A percentile compares a stretch with the other conserved stretches of the same genome.
Conservation (phyloP, 1,140 invertebrate species). For the Leptestheria dahalacensis region DNA sequence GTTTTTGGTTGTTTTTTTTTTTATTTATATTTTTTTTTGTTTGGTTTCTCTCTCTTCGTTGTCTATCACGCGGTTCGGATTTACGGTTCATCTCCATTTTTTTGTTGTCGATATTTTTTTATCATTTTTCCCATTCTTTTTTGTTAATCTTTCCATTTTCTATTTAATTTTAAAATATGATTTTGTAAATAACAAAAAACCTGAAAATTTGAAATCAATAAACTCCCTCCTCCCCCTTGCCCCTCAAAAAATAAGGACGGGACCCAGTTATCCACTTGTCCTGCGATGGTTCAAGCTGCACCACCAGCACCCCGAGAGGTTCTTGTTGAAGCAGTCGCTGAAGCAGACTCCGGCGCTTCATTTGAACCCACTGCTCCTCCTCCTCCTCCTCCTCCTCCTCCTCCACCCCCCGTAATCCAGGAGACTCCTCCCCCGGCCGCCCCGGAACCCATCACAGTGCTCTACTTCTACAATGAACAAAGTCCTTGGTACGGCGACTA, state of each 20-base stretch:
- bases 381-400: no score
- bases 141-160: not conserved
- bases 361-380: no score
- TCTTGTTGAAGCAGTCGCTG: not conserved
- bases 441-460: not conserved
- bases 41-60: conserved; percentile 4
- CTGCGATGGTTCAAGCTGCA: not conserved
- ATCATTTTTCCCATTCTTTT: no score
- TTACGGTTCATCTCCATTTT: no score
- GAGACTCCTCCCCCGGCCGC: no score
- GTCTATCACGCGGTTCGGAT: no score
- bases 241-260: not conserved
- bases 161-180: not conserved
- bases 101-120: no score
- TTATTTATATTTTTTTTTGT: not conserved
- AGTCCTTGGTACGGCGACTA: not conserved
- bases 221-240: not conserved
- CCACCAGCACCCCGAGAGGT: not conserved
- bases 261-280: not conserved
- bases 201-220: not conserved
- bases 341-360: no score
- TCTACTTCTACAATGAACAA: not conserved
- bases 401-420: no score
- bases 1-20: no score
- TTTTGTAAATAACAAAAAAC: not conserved